These are phyloP conservation scores for Columba janthina DNA, from an alignment of 2,113 vertebrate genomes.

Conservation along the genomic window DNA sequence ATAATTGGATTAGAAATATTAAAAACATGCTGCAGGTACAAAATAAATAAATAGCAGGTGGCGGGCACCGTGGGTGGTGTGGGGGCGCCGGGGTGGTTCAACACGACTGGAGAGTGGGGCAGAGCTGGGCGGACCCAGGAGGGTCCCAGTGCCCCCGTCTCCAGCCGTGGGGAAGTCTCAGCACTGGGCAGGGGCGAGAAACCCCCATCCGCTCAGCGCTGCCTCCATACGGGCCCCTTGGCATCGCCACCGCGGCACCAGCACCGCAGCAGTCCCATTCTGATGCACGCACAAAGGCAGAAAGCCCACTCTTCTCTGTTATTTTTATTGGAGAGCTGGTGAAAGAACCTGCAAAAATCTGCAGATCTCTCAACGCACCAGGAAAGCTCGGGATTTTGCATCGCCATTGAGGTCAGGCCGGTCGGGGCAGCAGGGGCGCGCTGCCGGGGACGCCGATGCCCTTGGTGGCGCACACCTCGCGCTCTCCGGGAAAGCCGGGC, in stretches of 20 bases:
- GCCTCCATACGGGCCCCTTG: accelerated
- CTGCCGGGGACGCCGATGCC: accelerated
- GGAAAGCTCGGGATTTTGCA: accelerated
- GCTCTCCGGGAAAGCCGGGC: accelerated
- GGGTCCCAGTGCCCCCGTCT: not conserved
- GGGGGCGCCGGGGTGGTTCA: not conserved
- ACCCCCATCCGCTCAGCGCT: not conserved
- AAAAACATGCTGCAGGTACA: slow-evolving; percentile 41
- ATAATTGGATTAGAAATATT: slow-evolving; percentile 72
- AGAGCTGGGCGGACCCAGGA: accelerated
- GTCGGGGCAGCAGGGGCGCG: accelerated
- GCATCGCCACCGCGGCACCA: accelerated
- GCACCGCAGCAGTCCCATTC: accelerated
- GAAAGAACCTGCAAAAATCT: not conserved
- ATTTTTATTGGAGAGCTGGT: not conserved
- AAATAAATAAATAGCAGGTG: slow-evolving; percentile 37
- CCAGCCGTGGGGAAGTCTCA: accelerated
- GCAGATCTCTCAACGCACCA: accelerated
- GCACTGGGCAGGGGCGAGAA: accelerated
- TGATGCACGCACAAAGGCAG: not conserved
- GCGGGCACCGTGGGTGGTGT: not conserved
- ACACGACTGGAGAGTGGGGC: accelerated
- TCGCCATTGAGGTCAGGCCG: accelerated
- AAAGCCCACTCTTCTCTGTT: not conserved
- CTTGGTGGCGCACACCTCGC: accelerated